Evolutionary conservation across 2,797 vertebrate genomes (phyloP), one percentile per base, ranked within the genome.

Genomic region (Chrysocyon brachyurus): DNA sequence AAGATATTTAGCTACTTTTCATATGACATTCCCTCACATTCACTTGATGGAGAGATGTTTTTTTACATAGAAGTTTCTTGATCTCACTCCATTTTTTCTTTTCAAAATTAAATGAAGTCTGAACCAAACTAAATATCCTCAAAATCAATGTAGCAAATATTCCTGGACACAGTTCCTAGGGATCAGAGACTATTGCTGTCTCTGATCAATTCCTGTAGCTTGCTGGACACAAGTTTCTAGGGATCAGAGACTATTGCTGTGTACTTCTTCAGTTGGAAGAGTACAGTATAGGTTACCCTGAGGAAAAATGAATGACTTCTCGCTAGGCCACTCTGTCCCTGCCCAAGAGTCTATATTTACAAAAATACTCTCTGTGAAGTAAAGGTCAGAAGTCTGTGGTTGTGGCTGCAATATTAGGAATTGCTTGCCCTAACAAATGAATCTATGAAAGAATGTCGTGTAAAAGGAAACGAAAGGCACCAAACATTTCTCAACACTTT

Each of bases 341-440:
- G n/a, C 63, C 52, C 63, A 90, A 56, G 11, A 49, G 31, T 91
- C 88, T 97, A 61, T 95, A 94, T 94, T 96, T 95, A 97, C 97
- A 82, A 57, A 96, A 96, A 84, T 40, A 15, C 4, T 90, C 21
- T 90, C 87, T 93, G 73, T 89, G 85, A 81, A 87, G 24, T 84
- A 95, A 96, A 97, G 90, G 95, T 97, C 91, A 97, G 64, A 96
- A 92, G 70, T 89, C 92, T 95, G 94, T 94, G 95, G 87, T 90
- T 68, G 73, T 31, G 78, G 81, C 59, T 83, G 49, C 36, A 91
- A 33, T n/a, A 11, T 88, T 95, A 91, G 85, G 33, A 57, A 79
- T 86, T 61, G 2, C 57, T 87, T 87, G 59, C 75, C 59, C 79
- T 19, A 77, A 93, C 31, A 75, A 92, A 90, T 17, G 31, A 95